Conservation (phyloP, 35 echinoderm and acorn worm genomes). For the Apostichopus parvimensis region DNA sequence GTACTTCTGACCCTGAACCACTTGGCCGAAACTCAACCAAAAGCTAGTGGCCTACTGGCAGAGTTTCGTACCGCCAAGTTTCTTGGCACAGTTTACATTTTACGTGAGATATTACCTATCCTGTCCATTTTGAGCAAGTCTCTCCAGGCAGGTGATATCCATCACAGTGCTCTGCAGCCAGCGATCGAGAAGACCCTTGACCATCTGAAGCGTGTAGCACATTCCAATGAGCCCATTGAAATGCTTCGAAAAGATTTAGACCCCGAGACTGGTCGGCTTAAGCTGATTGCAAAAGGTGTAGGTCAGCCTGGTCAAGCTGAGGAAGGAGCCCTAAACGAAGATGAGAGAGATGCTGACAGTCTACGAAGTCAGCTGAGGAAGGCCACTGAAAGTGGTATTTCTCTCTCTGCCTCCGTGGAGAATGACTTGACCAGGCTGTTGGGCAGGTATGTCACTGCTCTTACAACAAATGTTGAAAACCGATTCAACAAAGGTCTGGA, state of each 20-base stretch:
- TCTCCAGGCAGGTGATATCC: conserved; percentile 17
- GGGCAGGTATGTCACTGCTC: too few relatives aligned
- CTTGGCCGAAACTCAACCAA: not conserved
- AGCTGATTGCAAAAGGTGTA: too few relatives aligned
- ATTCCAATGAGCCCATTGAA: not conserved
- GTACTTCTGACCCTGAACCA: not conserved
- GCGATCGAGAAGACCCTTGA: conserved; percentile 27
- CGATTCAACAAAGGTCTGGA: too few relatives aligned
- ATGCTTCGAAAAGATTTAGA: not conserved
- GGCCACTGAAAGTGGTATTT: too few relatives aligned
- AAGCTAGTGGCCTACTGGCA: conserved; percentile 17
- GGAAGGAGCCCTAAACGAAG: too few relatives aligned
- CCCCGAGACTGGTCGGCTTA: too few relatives aligned
- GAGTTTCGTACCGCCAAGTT: conserved; percentile 1
- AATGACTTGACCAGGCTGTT: too few relatives aligned
- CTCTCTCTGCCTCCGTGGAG: too few relatives aligned
- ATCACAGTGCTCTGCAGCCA: conserved; percentile 29
- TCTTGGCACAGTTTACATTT: not conserved
- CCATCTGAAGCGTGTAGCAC: not conserved
- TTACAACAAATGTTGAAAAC: too few relatives aligned
- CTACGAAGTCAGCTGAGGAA: too few relatives aligned
- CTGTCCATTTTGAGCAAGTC: conserved; percentile 27
- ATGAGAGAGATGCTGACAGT: too few relatives aligned
- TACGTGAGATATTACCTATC: conserved; percentile 18
- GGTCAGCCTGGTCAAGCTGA: too few relatives aligned